Percentiles rank a stretch among this genome's conserved stretches.
These are phyloP conservation scores for Eristalinus aeneus DNA, from an alignment of 2,888 invertebrate genomes.

Conservation along the genomic window DNA sequence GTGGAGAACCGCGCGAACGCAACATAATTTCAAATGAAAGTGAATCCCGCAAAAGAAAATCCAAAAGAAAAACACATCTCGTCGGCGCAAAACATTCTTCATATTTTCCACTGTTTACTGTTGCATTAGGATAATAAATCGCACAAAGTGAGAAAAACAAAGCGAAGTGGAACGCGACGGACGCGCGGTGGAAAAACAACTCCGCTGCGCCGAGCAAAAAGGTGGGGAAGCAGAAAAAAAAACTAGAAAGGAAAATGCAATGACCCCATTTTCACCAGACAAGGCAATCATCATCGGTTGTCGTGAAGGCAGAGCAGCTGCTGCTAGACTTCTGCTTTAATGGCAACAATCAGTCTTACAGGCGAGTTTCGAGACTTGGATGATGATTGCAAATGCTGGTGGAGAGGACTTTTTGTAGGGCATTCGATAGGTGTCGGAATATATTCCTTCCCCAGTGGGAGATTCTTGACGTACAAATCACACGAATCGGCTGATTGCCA, in stretches of 20 bases:
- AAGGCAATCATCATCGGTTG: constrained; percentile 46
- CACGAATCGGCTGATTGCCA: too few species aligned
- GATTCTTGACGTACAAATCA: too few species aligned
- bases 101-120: constrained; percentile 68
- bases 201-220: background rate
- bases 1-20: constrained; percentile 58
- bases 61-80: background rate
- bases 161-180: constrained; percentile 55
- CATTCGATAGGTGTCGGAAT: too few species aligned
- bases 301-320: background rate
- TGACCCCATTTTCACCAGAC: constrained; percentile 68
- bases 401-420: too few species aligned
- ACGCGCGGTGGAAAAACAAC: background rate
- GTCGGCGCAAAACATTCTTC: constrained; percentile 29
- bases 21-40: constrained; percentile 69
- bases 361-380: too few species aligned
- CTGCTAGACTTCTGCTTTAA: too few species aligned
- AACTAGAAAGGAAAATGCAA: constrained; percentile 53
- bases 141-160: constrained; percentile 46
- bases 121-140: constrained; percentile 68
- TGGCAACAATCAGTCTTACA: too few species aligned
- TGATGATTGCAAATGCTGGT: too few species aligned
- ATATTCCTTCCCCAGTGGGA: too few species aligned
- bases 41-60: constrained; percentile 37
- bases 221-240: background rate